Evolutionary conservation across 2,888 invertebrate species (phyloP).

Genomic region (Esperia sulphurella): DNA sequence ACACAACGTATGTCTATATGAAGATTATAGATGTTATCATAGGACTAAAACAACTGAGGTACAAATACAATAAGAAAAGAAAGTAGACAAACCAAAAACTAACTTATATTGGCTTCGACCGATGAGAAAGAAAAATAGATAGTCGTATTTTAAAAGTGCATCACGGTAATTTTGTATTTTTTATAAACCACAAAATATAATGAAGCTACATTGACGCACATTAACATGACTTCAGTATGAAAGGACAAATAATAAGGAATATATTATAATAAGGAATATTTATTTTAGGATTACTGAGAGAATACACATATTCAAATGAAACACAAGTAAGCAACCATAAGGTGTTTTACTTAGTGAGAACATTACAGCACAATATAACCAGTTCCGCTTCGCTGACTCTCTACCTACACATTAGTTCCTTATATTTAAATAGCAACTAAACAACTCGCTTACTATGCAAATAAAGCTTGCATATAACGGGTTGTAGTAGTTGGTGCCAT

Average conservation of each 20-base stretch:
- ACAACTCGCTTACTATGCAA: constrained; percentile 54
- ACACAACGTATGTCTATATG: constrained; percentile 11
- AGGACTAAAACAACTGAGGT: not conserved
- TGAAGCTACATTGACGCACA: no score
- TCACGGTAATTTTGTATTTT: no score
- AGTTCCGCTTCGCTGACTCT: constrained; percentile 40
- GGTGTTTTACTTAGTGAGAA: constrained; percentile 28
- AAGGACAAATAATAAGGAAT: no score
- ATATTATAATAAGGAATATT: no score
- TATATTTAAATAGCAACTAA: constrained; percentile 51
- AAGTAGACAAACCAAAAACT: no score
- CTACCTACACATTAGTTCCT: constrained; percentile 47
- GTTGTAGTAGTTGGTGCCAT: constrained; percentile 25
- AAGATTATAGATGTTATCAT: constrained; percentile 1
- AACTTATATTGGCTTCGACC: no score
- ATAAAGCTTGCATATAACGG: constrained; percentile 41
- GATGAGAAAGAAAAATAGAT: no score
- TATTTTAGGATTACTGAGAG: no score
- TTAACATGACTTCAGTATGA: no score
- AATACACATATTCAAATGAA: not conserved
- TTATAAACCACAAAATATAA: no score
- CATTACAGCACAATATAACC: constrained; percentile 36
- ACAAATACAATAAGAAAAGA: not conserved
- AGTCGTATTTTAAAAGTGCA: no score
- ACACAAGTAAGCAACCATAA: constrained; percentile 22